Percentiles rank a stretch among this genome's conserved stretches.
Evolutionary conservation across 2,888 invertebrate species (phyloP).

Genomic region (Pseudolycoriella hygida): DNA sequence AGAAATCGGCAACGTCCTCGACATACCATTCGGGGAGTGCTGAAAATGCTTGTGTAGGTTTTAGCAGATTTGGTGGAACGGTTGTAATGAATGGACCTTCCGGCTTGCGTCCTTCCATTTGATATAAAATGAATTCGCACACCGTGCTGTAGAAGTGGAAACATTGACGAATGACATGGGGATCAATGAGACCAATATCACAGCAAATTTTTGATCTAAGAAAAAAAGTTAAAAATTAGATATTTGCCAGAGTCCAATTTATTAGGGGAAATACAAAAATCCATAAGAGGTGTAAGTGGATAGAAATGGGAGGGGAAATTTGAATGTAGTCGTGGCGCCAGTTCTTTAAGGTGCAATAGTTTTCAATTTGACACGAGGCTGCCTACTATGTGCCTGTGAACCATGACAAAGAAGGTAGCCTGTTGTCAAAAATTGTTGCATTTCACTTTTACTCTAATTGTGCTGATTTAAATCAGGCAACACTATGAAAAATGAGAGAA

Average conservation of each 20-base stretch:
- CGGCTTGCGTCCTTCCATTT: conserved; percentile 38
- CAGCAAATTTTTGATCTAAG: conserved; percentile 75
- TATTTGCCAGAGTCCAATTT: too few relatives aligned
- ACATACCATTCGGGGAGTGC: conserved; percentile 95
- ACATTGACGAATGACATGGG: conserved; percentile 60
- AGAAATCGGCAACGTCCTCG: conserved; percentile 92
- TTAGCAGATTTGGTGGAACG: conserved; percentile 38
- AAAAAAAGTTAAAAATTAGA: neutral
- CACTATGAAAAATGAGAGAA: too few relatives aligned
- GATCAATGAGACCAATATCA: conserved; percentile 77
- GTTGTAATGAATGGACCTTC: conserved; percentile 30
- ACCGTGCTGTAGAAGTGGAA: conserved; percentile 77
- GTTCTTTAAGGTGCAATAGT: too few relatives aligned
- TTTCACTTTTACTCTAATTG: too few relatives aligned
- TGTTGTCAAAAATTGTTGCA: too few relatives aligned
- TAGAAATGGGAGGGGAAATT: neutral
- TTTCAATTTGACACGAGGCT: too few relatives aligned
- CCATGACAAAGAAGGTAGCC: too few relatives aligned
- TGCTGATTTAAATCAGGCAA: too few relatives aligned
- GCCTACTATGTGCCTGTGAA: too few relatives aligned
- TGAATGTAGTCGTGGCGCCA: neutral
- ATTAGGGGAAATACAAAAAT: too few relatives aligned
- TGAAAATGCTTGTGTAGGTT: conserved; percentile 57
- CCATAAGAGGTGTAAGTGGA: neutral
- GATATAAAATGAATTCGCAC: conserved; percentile 55